Percentiles rank a stretch among this genome's conserved stretches.
Evolutionary conservation across 2,888 invertebrate species (phyloP).

Genomic region (Anthophora plumipes): DNA sequence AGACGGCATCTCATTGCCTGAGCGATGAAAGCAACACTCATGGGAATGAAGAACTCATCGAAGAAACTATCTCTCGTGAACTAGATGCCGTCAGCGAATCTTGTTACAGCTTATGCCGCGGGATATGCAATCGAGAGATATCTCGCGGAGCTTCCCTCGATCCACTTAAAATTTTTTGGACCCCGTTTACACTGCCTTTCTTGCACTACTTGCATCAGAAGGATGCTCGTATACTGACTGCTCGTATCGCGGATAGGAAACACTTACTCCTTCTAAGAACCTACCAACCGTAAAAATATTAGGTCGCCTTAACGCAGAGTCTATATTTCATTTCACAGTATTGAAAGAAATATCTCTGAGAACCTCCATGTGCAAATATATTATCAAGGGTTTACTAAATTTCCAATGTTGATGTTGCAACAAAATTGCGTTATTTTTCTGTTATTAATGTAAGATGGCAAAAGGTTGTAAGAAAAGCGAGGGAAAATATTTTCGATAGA

Average conservation of each 20-base stretch:
- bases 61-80: slow-evolving; percentile 58
- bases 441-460: no score
- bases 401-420: no score
- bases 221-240: slow-evolving; percentile 3
- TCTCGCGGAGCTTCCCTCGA: slow-evolving; percentile 44
- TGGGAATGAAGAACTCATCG: slow-evolving; percentile 63
- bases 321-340: not conserved
- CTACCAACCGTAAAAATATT: not conserved
- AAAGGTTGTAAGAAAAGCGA: no score
- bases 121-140: slow-evolving; percentile 50
- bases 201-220: slow-evolving; percentile 40
- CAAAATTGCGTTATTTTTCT: no score
- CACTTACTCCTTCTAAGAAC: slow-evolving; percentile 11
- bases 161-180: slow-evolving; percentile 60
- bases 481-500: no score
- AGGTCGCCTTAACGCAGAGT: not conserved
- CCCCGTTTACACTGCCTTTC: slow-evolving; percentile 41
- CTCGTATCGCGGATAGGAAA: slow-evolving; percentile 1
- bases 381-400: no score
- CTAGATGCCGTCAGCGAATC: slow-evolving; percentile 63
- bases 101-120: slow-evolving; percentile 56
- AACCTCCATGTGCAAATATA: no score
- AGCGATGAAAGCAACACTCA: slow-evolving; percentile 64
- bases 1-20: slow-evolving; percentile 22
- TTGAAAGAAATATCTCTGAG: no score